Conservation (phyloP, 1,140 invertebrate genomes). For the Camponotus floridanus region DNA sequence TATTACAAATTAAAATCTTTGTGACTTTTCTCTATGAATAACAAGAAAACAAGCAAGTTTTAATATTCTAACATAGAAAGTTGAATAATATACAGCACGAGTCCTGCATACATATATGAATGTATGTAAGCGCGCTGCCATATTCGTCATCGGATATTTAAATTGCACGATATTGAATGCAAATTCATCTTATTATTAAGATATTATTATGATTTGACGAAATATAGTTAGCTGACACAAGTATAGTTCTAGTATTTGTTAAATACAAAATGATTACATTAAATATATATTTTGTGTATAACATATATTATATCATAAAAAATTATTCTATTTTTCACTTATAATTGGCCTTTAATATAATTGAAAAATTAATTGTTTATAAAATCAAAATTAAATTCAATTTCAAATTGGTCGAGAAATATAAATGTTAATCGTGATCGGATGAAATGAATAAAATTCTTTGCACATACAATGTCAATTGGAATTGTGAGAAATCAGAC, state of each 20-base stretch:
- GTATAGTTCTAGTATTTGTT: not conserved
- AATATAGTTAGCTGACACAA: too few relatives aligned
- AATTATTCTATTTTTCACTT: too few relatives aligned
- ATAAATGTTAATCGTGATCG: not conserved
- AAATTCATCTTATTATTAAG: conserved; percentile 19
- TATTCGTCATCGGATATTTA: conserved; percentile 29
- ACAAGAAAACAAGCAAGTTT: conserved; percentile 33
- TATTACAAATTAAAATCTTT: conserved; percentile 12
- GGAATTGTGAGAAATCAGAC: conserved; percentile 20
- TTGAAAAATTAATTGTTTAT: not conserved
- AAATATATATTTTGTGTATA: too few relatives aligned
- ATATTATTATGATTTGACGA: conserved; percentile 7
- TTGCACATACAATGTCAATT: not conserved
- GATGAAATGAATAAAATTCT: not conserved
- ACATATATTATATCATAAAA: too few relatives aligned
- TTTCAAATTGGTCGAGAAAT: not conserved
- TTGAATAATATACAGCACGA: too few relatives aligned
- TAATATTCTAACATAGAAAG: conserved; percentile 38
- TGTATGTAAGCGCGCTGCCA: conserved; percentile 31
- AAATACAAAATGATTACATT: too few relatives aligned
- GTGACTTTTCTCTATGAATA: not conserved
- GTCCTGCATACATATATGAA: conserved; percentile 34
- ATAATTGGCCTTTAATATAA: not conserved
- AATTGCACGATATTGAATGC: conserved; percentile 51
- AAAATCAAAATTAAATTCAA: conserved; percentile 23